These are phyloP conservation scores for Dilophus febrilis DNA, from an alignment of 2,888 invertebrate species.

Conservation along the genomic window DNA sequence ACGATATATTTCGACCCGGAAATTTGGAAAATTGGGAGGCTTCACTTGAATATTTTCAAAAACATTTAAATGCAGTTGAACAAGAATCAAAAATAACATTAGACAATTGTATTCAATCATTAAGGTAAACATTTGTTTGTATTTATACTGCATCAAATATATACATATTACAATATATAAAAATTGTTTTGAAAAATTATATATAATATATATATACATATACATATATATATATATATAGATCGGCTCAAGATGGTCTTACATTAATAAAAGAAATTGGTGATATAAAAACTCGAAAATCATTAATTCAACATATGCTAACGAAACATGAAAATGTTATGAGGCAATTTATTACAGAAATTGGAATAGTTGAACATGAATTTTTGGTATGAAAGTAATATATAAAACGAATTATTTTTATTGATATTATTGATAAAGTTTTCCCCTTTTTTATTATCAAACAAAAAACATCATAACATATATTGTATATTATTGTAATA, in stretches of 20 bases:
- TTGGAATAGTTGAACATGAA: constrained; percentile 48
- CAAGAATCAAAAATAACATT: constrained; percentile 70
- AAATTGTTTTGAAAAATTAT: too few relatives aligned
- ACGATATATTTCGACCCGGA: constrained; percentile 63
- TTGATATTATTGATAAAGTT: constrained; percentile 4
- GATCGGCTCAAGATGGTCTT: constrained; percentile 68
- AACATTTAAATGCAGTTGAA: constrained; percentile 56
- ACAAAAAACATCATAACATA: too few relatives aligned
- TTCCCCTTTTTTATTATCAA: constrained; percentile 1
- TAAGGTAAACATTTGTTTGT: constrained; percentile 33
- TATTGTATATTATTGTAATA: too few relatives aligned
- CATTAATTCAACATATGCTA: constrained; percentile 53
- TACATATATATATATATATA: constrained; percentile 16
- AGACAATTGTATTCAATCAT: constrained; percentile 65
- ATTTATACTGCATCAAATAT: background rate
- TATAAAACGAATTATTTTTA: constrained; percentile 4
- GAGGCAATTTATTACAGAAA: constrained; percentile 71
- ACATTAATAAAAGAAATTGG: constrained; percentile 64
- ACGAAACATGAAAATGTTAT: constrained; percentile 73
- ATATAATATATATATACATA: too few relatives aligned
- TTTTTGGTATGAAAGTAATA: constrained; percentile 39
- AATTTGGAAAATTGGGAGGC: constrained; percentile 77
- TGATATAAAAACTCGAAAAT: constrained; percentile 55
- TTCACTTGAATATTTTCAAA: constrained; percentile 59
- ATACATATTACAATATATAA: too few relatives aligned